phyloP scores from a whole-genome alignment of 2,113 vertebrate species.

The Xyrauchen texanus region DNA sequence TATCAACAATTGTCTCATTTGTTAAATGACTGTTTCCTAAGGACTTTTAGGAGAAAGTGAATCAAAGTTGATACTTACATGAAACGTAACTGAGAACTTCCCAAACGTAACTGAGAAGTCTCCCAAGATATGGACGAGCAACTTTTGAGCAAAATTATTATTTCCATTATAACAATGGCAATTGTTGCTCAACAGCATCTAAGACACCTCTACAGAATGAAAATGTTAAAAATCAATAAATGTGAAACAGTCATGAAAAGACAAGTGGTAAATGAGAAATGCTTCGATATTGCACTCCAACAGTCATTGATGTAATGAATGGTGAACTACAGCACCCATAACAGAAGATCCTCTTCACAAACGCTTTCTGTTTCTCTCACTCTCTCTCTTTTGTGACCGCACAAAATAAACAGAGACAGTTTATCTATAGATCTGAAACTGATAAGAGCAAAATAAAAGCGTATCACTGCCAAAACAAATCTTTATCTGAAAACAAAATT shows the following conservation, averaged over 20 bases:
- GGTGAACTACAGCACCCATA: conserved; percentile 17
- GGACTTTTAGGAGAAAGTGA: neutral
- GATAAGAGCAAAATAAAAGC: conserved; percentile 30
- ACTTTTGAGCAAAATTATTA: neutral
- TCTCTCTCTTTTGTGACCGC: neutral
- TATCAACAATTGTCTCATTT: neutral
- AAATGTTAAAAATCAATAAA: conserved; percentile 27
- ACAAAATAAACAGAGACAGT: conserved; percentile 10
- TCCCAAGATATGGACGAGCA: too few relatives aligned
- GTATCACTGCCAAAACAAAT: conserved; percentile 22
- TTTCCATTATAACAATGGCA: neutral
- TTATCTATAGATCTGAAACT: conserved; percentile 9
- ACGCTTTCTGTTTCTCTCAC: neutral
- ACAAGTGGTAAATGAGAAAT: conserved; percentile 15
- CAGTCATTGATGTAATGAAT: conserved; percentile 22
- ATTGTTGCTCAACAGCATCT: conserved; percentile 5
- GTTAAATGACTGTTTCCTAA: neutral
- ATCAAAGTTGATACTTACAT: too few relatives aligned
- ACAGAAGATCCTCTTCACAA: conserved; percentile 3
- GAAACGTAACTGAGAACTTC: too few relatives aligned
- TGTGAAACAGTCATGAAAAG: conserved; percentile 7
- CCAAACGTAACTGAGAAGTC: too few relatives aligned
- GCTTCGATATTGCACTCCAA: conserved; percentile 12
- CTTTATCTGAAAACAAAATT: neutral
- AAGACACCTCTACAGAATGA: neutral